Evolutionary conservation across 2,888 invertebrate species (phyloP), one percentile per base, ranked within the genome.

Genomic region (Poecilobothrus nobilitatus): DNA sequence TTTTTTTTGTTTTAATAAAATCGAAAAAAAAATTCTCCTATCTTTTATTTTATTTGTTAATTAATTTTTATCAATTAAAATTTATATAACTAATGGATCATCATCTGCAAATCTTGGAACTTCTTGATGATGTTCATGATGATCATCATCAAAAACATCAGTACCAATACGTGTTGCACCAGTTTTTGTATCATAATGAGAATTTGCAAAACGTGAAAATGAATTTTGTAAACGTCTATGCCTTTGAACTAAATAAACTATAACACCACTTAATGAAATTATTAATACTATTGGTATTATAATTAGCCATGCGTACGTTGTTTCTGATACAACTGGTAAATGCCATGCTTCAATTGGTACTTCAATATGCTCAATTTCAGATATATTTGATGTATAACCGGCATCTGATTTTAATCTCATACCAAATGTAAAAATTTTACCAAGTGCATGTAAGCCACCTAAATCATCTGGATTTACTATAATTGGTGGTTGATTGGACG

Each of bases 21-120:
- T 12, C 61, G 20, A 63, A 22, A 21, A 21, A n/a, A n/a, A 18
- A 18, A 53, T 53, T 53, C 15, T 12, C 15, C 10, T 34, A 65
- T 37, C 34, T n/a, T 65, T 34, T 37, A 34, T 33, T 22, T 33
- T 33, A 9, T 34, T 37, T 64, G 20, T 65, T 37, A n/a, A n/a
- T n/a, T n/a, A n/a, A 12, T 64, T 18, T 64, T 27, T 27, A 27
- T 4, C 5, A 64, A 33, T 27, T 64, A 18, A 33, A 65, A 34
- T 37, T 65, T 65, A 65, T 80, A 95, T 91, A 75, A 96, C 94
- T 74, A 96, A 85, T 69, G 95, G 95, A 82, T 95, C 96, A 81
- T 95, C 95, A 80, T 95, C 96, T 0, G 94, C 92, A 82, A 95
- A 95, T 68, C 74, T 93, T 78, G 91, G 88, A 77, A 95, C 94